Conservation (phyloP, 2,113 vertebrate genomes). For the Sterrhoptilus dennistouni region DNA sequence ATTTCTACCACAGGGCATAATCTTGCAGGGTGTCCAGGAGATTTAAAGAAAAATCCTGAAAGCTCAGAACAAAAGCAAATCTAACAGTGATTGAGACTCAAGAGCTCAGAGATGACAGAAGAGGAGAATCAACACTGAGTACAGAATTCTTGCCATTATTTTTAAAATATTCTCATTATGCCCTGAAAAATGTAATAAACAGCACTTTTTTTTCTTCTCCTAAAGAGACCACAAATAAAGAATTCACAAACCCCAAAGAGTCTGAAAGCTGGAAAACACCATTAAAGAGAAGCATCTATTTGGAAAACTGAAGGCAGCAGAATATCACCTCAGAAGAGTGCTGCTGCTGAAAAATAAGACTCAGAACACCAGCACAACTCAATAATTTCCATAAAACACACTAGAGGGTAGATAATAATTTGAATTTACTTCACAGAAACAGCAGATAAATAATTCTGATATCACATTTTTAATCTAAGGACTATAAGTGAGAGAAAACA, state of each 20-base stretch:
- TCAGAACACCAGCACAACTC: neutral
- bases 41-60: neutral
- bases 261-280: neutral
- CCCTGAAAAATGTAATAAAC: neutral
- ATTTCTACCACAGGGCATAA: neutral
- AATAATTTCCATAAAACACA: neutral
- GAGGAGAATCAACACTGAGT: neutral
- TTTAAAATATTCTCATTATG: neutral
- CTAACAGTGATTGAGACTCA: neutral
- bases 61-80: neutral
- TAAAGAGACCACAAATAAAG: neutral
- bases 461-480: neutral
- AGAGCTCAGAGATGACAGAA: neutral
- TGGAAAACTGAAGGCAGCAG: neutral
- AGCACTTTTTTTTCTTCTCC: neutral
- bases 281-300: neutral
- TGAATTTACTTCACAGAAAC: neutral
- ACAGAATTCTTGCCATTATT: neutral
- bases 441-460: conserved; percentile 8
- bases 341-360: neutral
- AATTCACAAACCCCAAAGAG: neutral
- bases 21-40: neutral
- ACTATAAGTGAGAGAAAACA: neutral
- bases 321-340: neutral
- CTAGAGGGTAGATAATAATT: neutral